Conservation (phyloP, 2,888 invertebrate species). For the Synergus japonicus region DNA sequence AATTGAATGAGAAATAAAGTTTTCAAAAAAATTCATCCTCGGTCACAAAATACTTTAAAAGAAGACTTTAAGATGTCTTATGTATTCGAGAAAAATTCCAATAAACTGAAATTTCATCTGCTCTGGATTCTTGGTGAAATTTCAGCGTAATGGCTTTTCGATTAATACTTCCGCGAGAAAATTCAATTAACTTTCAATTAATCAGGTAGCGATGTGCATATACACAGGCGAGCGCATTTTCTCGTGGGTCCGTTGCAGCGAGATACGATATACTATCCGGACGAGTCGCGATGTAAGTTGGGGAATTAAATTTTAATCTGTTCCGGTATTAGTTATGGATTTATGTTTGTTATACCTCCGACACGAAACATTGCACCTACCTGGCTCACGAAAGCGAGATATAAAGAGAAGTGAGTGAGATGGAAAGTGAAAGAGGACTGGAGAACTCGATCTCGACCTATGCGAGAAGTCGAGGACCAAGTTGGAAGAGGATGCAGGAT, state of each 20-base stretch:
- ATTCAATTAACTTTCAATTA: constrained; percentile 74
- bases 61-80: not conserved
- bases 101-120: not conserved
- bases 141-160: constrained; percentile 62
- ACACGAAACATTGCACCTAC: constrained; percentile 49
- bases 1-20: not conserved
- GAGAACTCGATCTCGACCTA: constrained; percentile 26
- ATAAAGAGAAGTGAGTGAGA: constrained; percentile 1
- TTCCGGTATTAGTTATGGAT: constrained; percentile 71
- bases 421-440: constrained; percentile 36
- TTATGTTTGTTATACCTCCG: constrained; percentile 60
- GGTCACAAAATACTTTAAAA: no score
- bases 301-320: constrained; percentile 72
- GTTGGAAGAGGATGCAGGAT: constrained; percentile 23
- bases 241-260: constrained; percentile 1
- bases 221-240: constrained; percentile 44
- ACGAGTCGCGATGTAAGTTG: constrained; percentile 60
- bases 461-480: constrained; percentile 43
- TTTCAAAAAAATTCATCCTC: not conserved
- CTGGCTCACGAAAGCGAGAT: constrained; percentile 19
- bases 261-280: constrained; percentile 22
- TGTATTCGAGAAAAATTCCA: not conserved
- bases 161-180: constrained; percentile 68
- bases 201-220: constrained; percentile 58
- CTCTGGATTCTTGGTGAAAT: not conserved